Percentiles rank a stretch among this genome's conserved stretches.
Evolutionary conservation across 1,140 invertebrate species (phyloP).

Genomic region (Tigriopus japonicus): DNA sequence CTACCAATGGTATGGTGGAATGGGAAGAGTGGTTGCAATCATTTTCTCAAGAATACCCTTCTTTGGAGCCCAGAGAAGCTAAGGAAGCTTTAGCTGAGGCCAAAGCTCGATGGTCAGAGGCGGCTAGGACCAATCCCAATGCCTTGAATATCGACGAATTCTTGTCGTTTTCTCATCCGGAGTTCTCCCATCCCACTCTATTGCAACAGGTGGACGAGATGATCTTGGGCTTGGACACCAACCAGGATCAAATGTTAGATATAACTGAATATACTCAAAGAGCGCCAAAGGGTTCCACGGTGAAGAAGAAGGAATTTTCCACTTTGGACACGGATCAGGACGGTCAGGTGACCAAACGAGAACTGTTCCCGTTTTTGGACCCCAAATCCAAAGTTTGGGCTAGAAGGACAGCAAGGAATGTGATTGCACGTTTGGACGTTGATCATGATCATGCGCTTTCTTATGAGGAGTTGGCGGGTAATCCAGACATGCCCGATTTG

Average conservation of each 20-base stretch:
- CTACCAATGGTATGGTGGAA: conserved; percentile 48
- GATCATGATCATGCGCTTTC: not conserved
- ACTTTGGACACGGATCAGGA: not conserved
- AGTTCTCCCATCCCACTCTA: conserved; percentile 51
- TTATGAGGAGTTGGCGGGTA: not conserved
- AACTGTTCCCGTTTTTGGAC: not conserved
- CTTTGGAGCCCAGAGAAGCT: not conserved
- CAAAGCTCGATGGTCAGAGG: conserved; percentile 57
- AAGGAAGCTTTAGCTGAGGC: conserved; percentile 32
- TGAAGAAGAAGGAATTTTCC: not conserved
- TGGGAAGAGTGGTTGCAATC: conserved; percentile 41
- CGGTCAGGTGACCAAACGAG: not conserved
- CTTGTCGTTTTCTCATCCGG: conserved; percentile 56
- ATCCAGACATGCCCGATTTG: not conserved
- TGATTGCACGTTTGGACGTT: not conserved
- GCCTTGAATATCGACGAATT: conserved; percentile 54
- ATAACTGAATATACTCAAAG: not conserved
- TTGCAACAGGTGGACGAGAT: conserved; percentile 51
- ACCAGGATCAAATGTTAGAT: not conserved
- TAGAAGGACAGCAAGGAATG: not conserved
- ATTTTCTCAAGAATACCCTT: not conserved
- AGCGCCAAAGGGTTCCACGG: not conserved
- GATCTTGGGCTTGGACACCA: conserved; percentile 23
- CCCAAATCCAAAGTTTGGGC: not conserved
- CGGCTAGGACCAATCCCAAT: conserved; percentile 48